These are phyloP conservation scores for Amphiprion clarkii DNA, from an alignment of 2,797 vertebrate genomes.

Conservation along the genomic window DNA sequence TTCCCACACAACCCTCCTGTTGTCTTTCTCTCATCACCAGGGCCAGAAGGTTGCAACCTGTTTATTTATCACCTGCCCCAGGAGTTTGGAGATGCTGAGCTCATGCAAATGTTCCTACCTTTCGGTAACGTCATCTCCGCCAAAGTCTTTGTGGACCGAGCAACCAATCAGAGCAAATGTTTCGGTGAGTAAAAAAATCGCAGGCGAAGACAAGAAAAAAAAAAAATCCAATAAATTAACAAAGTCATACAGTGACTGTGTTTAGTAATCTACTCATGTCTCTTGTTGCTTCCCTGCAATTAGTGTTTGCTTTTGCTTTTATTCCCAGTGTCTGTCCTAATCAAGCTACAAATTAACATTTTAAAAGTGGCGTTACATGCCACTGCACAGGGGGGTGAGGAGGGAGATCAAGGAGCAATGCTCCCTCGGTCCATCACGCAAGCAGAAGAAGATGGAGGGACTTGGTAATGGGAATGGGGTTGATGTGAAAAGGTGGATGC, in stretches of 20 bases:
- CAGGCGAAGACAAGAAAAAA: no score
- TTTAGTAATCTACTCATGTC: conserved; percentile 61
- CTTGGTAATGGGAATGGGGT: neutral
- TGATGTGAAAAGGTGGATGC: neutral
- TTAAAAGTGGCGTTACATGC: conserved; percentile 71
- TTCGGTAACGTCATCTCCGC: conserved; percentile 99
- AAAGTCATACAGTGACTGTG: conserved; percentile 29
- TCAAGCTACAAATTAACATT: conserved; percentile 76
- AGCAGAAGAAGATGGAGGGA: conserved; percentile 30
- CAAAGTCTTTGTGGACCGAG: conserved; percentile 99
- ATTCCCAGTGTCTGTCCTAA: conserved; percentile 73
- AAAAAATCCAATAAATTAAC: conserved; percentile 3
- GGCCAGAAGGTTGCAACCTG: conserved; percentile 94
- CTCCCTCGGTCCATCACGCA: conserved; percentile 44
- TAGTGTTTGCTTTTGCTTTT: conserved; percentile 66
- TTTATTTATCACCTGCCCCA: conserved; percentile 99
- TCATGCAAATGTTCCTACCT: conserved; percentile 99
- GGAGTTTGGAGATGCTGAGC: conserved; percentile 98
- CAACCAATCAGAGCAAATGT: conserved; percentile 99
- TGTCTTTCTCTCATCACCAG: conserved; percentile 76
- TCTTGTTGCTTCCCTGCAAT: conserved; percentile 57
- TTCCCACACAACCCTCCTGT: conserved; percentile 61
- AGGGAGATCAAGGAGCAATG: conserved; percentile 27
- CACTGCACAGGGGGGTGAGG: conserved; percentile 52
- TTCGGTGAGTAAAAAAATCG: conserved; percentile 89